phyloP scores from a whole-genome alignment of 2,888 invertebrate species.

The Eupeodes luniger region DNA sequence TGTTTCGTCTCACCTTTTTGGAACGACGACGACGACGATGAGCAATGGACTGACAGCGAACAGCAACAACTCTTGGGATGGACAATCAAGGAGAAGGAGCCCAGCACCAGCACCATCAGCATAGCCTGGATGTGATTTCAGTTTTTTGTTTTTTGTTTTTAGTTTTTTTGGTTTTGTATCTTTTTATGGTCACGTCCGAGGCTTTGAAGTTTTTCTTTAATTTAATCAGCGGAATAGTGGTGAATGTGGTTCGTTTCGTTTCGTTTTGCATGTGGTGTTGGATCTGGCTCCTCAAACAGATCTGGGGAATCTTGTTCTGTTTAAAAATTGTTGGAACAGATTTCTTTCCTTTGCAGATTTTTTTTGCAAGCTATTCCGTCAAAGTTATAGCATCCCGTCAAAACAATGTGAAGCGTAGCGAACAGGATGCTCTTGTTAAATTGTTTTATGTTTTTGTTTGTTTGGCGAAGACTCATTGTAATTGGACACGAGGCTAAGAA shows the following conservation, averaged over 20 bases:
- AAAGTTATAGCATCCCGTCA: conserved; percentile 69
- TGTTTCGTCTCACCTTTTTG: conserved; percentile 64
- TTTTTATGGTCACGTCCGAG: conserved; percentile 24
- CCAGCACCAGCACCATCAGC: no score
- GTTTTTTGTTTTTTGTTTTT: neutral
- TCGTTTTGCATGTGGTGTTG: conserved; percentile 63
- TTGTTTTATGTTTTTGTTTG: neutral
- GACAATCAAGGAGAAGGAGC: conserved; percentile 8
- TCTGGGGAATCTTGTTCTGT: conserved; percentile 53
- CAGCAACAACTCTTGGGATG: neutral
- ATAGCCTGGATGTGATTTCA: neutral
- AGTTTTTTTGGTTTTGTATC: neutral
- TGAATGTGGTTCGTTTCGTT: conserved; percentile 46
- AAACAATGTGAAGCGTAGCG: conserved; percentile 54
- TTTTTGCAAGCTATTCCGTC: conserved; percentile 49
- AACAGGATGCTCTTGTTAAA: conserved; percentile 21
- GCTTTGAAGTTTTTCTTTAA: conserved; percentile 40
- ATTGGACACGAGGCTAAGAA: no score
- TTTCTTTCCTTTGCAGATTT: conserved; percentile 34
- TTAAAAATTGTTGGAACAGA: conserved; percentile 28
- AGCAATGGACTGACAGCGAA: conserved; percentile 24
- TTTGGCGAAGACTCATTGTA: neutral
- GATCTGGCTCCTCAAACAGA: conserved; percentile 15
- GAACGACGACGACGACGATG: neutral
- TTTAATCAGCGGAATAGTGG: conserved; percentile 66